Conservation (phyloP, 2,888 invertebrate genomes). For the Tyria jacobaeae region DNA sequence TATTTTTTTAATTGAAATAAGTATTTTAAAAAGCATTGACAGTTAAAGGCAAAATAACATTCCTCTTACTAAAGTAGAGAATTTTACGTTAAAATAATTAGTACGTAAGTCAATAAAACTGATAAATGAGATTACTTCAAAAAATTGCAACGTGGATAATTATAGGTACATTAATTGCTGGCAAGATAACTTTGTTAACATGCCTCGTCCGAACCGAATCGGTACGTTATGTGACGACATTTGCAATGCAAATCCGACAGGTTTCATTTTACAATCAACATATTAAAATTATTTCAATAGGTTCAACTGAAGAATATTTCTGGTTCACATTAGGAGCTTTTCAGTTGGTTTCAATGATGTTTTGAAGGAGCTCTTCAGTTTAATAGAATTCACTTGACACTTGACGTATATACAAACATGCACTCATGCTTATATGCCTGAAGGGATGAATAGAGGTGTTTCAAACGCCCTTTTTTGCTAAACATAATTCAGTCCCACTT, state of each 20-base stretch:
- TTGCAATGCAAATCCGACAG: constrained; percentile 77
- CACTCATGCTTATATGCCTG: no score
- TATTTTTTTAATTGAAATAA: no score
- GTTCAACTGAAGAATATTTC: constrained; percentile 67
- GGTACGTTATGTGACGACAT: constrained; percentile 53
- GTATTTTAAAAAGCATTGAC: no score
- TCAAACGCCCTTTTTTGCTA: no score
- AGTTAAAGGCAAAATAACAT: no score
- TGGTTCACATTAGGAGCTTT: constrained; percentile 61
- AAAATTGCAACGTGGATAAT: constrained; percentile 50
- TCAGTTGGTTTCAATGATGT: constrained; percentile 56
- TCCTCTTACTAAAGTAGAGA: no score
- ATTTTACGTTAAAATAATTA: constrained; percentile 12
- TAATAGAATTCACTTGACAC: constrained; percentile 54
- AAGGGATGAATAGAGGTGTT: no score
- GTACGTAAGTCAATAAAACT: constrained; percentile 36
- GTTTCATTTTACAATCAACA: constrained; percentile 83
- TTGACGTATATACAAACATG: no score
- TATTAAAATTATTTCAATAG: constrained; percentile 80
- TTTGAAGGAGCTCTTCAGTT: no score
- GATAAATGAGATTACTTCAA: constrained; percentile 41
- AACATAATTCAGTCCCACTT: no score
- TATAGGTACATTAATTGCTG: constrained; percentile 56
- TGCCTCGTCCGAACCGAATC: constrained; percentile 51
- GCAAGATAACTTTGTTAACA: constrained; percentile 57